phyloP scores from a whole-genome alignment of 2,888 invertebrate genomes.

The Orchesellides sinensis region DNA sequence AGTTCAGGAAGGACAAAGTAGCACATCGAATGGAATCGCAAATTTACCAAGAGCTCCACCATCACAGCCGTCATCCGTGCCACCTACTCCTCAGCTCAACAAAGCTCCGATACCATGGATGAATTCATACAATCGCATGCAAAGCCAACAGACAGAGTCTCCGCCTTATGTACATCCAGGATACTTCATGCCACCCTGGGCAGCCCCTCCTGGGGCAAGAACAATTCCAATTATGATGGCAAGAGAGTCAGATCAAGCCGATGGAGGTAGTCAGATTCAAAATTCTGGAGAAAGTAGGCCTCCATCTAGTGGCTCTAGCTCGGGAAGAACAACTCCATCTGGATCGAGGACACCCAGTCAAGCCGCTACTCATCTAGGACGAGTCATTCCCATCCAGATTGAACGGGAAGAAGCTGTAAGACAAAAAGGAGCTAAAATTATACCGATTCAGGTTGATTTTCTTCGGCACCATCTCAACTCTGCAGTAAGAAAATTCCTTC shows the following conservation, averaged over 20 bases:
- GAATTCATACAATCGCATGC: slow-evolving; percentile 77
- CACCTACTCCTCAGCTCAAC: slow-evolving; percentile 77
- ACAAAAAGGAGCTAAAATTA: slow-evolving; percentile 62
- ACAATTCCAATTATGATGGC: slow-evolving; percentile 71
- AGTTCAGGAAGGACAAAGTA: slow-evolving; percentile 5
- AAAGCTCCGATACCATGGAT: slow-evolving; percentile 83
- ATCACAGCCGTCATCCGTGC: slow-evolving; percentile 40
- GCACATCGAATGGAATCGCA: slow-evolving; percentile 25
- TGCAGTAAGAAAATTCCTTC: neutral
- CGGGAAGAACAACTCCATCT: slow-evolving; percentile 73
- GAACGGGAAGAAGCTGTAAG: slow-evolving; percentile 73
- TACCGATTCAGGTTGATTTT: slow-evolving; percentile 75
- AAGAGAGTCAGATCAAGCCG: slow-evolving; percentile 49
- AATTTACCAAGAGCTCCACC: slow-evolving; percentile 29
- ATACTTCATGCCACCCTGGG: slow-evolving; percentile 69
- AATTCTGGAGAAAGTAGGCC: slow-evolving; percentile 71
- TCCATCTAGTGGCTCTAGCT: slow-evolving; percentile 71
- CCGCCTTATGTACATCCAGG: slow-evolving; percentile 69
- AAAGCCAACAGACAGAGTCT: slow-evolving; percentile 75
- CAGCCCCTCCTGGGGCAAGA: slow-evolving; percentile 49
- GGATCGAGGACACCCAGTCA: slow-evolving; percentile 69
- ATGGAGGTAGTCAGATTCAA: slow-evolving; percentile 28
- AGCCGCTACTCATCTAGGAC: slow-evolving; percentile 63
- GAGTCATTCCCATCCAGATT: slow-evolving; percentile 72
- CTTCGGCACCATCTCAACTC: too few species aligned